Conservation (phyloP, 2,888 invertebrate genomes). For the Eutolmus rufibarbis region DNA sequence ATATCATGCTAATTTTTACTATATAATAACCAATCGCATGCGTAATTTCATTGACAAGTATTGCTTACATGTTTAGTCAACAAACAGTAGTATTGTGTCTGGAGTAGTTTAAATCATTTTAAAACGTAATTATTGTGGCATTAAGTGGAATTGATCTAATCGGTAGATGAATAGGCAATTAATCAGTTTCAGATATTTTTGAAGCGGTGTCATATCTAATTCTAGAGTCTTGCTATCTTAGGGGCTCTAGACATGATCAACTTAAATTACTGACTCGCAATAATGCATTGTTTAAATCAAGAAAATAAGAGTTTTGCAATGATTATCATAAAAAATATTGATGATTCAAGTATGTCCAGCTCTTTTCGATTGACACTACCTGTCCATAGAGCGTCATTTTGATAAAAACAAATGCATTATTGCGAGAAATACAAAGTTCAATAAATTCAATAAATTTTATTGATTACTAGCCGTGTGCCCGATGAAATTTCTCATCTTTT, state of each 20-base stretch:
- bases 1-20: not conserved
- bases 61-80: not conserved
- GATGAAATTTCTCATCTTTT: too few relatives aligned
- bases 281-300: too few relatives aligned
- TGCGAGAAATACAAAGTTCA: too few relatives aligned
- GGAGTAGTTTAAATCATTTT: not conserved
- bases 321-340: too few relatives aligned
- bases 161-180: not conserved
- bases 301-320: too few relatives aligned
- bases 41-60: not conserved
- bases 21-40: not conserved
- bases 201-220: not conserved
- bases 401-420: too few relatives aligned
- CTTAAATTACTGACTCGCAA: not conserved
- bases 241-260: not conserved
- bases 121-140: not conserved
- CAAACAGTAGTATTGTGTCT: not conserved
- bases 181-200: not conserved
- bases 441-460: too few relatives aligned
- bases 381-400: too few relatives aligned
- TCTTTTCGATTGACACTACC: too few relatives aligned
- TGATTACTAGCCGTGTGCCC: too few relatives aligned
- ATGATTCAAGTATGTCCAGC: too few relatives aligned
- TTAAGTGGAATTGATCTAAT: not conserved
- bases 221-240: not conserved